phyloP scores from a whole-genome alignment of 2,113 vertebrate genomes.

The Lophura nycthemera region DNA sequence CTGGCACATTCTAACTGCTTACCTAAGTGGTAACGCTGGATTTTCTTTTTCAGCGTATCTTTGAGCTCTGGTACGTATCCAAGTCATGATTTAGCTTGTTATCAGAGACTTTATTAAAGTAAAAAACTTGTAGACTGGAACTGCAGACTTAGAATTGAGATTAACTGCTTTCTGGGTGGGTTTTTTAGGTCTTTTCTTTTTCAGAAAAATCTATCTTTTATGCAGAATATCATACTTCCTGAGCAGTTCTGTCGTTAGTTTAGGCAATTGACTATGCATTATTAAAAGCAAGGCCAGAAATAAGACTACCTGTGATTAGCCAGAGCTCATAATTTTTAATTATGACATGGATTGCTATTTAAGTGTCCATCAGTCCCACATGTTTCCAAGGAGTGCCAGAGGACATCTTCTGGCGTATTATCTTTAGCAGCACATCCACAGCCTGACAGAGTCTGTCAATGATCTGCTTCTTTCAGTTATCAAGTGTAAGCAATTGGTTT shows the following conservation, averaged over 20 bases:
- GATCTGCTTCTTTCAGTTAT: not conserved
- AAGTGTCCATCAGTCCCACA: not conserved
- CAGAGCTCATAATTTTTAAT: not conserved
- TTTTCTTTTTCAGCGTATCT: conserved; percentile 6
- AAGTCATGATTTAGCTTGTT: conserved; percentile 13
- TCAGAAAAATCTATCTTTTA: not conserved
- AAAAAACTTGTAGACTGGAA: conserved; percentile 23
- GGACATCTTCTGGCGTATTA: not conserved
- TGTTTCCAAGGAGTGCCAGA: not conserved
- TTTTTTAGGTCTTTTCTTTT: not conserved
- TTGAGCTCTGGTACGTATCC: not conserved
- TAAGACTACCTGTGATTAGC: not conserved
- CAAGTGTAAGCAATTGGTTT: not conserved
- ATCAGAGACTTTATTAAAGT: not conserved
- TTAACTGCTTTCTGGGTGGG: not conserved
- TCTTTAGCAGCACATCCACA: not conserved
- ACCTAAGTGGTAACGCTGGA: not conserved
- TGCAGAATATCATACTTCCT: not conserved
- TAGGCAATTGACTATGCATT: not conserved
- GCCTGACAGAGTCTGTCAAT: not conserved
- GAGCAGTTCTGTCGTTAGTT: not conserved
- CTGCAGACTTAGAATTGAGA: not conserved
- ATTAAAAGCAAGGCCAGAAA: not conserved
- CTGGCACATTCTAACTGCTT: not conserved
- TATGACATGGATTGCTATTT: not conserved